Evolutionary conservation across 1,140 invertebrate species (phyloP).

Genomic region (Drosophila mojavensis): DNA sequence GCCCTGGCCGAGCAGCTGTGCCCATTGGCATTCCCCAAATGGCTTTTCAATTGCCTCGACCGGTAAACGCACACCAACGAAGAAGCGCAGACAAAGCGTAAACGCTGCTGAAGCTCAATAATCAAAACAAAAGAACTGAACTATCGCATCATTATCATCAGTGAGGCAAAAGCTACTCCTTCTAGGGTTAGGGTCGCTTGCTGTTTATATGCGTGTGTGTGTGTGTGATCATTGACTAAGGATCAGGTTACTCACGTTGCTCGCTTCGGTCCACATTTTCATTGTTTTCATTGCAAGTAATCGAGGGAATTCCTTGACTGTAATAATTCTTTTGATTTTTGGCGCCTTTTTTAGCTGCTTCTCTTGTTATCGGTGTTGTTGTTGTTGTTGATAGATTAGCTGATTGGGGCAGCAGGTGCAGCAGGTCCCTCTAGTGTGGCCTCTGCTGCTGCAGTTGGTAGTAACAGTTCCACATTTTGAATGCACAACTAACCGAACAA

Average conservation of each 20-base stretch:
- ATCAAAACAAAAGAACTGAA: slow-evolving; percentile 74
- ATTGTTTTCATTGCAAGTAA: slow-evolving; percentile 37
- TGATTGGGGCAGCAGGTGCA: slow-evolving; percentile 23
- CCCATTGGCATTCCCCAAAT: slow-evolving; percentile 56
- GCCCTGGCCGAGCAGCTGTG: slow-evolving; percentile 6
- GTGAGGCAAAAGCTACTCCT: background rate
- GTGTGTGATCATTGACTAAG: slow-evolving; percentile 7
- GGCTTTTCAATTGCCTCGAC: slow-evolving; percentile 74
- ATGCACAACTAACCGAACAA: slow-evolving; percentile 22
- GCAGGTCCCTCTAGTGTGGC: slow-evolving; percentile 14
- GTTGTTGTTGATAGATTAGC: slow-evolving; percentile 10
- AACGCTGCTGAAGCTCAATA: slow-evolving; percentile 69
- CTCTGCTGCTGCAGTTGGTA: slow-evolving; percentile 23
- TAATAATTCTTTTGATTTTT: slow-evolving; percentile 39
- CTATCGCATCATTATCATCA: slow-evolving; percentile 33
- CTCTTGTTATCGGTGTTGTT: background rate
- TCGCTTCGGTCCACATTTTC: slow-evolving; percentile 75
- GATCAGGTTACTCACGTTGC: slow-evolving; percentile 59
- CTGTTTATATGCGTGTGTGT: background rate
- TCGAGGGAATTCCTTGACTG: slow-evolving; percentile 39
- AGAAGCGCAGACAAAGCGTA: slow-evolving; percentile 67
- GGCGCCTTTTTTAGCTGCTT: slow-evolving; percentile 52
- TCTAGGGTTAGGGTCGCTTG: background rate
- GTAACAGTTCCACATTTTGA: slow-evolving; percentile 34
- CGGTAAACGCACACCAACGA: slow-evolving; percentile 62